These are phyloP conservation scores for Fukomys damarensis DNA, from an alignment of 2,113 vertebrate species.

Conservation along the genomic window DNA sequence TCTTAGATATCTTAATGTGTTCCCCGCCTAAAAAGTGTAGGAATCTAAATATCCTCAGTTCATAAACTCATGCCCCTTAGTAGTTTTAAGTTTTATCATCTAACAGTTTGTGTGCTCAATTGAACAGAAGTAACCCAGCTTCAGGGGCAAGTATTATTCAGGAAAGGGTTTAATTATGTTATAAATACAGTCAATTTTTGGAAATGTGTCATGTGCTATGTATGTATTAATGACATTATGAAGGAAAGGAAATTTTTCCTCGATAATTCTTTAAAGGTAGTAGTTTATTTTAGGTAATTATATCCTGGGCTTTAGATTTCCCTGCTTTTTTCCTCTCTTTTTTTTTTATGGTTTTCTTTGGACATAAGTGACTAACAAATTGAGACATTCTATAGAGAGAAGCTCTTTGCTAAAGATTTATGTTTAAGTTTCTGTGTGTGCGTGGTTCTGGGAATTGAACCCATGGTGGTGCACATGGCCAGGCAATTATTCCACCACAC, in stretches of 20 bases:
- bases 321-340: neutral
- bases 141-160: neutral
- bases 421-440: neutral
- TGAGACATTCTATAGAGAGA: neutral
- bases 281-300: conserved; percentile 44
- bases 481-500: neutral
- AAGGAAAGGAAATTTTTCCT: neutral
- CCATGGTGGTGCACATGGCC: neutral
- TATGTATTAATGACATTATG: neutral
- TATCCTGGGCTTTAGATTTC: neutral
- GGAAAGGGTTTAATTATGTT: neutral
- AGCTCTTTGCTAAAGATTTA: conserved; percentile 45
- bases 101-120: neutral
- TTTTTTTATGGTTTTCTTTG: neutral
- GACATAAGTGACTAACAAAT: neutral
- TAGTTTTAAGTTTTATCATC: neutral
- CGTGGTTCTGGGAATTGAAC: neutral
- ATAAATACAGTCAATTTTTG: neutral
- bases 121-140: conserved; percentile 23
- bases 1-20: neutral
- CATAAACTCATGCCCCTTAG: neutral
- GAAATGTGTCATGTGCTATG: neutral
- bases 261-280: neutral
- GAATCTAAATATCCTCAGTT: neutral
- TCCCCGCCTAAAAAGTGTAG: neutral